phyloP scores from a whole-genome alignment of 2,797 vertebrate genomes.

The Danio kyathit region DNA sequence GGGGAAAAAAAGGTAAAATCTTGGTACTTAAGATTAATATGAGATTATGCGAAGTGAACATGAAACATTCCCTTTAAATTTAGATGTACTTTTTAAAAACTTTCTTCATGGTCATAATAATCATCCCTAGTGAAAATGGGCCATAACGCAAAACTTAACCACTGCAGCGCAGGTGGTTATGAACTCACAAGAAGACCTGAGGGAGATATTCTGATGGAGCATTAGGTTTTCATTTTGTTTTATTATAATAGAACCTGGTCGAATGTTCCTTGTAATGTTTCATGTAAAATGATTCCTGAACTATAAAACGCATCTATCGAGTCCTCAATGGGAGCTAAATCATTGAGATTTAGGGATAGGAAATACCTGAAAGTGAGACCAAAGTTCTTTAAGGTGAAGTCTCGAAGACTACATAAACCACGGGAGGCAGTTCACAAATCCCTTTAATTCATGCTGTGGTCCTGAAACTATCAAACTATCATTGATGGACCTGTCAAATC shows the following conservation, averaged over 20 bases:
- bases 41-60: too few species aligned
- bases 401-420: conserved; percentile 23
- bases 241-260: conserved; percentile 7
- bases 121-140: too few species aligned
- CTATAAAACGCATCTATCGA: conserved; percentile 6
- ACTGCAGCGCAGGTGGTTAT: not conserved
- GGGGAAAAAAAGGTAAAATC: too few species aligned
- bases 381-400: conserved; percentile 25
- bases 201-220: not conserved
- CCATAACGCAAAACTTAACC: not conserved
- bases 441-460: conserved; percentile 33
- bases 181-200: not conserved
- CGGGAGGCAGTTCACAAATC: conserved; percentile 40
- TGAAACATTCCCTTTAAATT: too few species aligned
- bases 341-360: conserved; percentile 13
- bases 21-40: too few species aligned
- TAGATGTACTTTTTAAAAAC: too few species aligned
- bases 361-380: not conserved
- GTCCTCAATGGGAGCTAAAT: not conserved
- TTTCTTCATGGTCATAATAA: too few species aligned
- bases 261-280: not conserved
- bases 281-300: conserved; percentile 17
- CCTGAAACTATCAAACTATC: conserved; percentile 57
- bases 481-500: conserved; percentile 51
- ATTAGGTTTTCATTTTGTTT: conserved; percentile 15